A percentile compares a stretch with the other conserved stretches of the same genome.
phyloP scores from a whole-genome alignment of 2,113 vertebrate genomes.

The Macaca mulatta region DNA sequence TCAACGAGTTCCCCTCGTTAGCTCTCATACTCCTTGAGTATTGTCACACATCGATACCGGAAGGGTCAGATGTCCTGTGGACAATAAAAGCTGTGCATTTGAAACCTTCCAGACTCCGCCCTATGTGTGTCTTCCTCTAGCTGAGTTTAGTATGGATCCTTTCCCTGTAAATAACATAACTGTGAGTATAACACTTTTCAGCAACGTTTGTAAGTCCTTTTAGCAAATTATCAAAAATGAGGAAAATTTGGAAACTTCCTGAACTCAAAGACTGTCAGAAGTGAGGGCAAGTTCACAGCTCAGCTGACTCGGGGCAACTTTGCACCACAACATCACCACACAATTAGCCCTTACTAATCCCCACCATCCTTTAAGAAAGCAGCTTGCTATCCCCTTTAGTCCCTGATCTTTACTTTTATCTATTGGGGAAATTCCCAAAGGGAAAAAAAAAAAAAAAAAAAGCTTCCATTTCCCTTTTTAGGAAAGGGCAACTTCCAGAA shows the following conservation, averaged over 20 bases:
- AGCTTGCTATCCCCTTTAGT: fast-evolving
- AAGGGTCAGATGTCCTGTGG: background rate
- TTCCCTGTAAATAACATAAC: background rate
- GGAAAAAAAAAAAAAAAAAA: background rate
- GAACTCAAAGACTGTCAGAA: background rate
- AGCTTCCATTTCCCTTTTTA: background rate
- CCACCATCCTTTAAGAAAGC: background rate
- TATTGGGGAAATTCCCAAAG: background rate
- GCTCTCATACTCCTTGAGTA: background rate
- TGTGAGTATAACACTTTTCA: background rate
- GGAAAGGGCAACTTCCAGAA: background rate
- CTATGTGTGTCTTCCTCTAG: background rate
- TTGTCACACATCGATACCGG: background rate
- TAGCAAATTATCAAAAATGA: background rate
- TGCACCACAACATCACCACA: too few species aligned
- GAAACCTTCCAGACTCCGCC: background rate
- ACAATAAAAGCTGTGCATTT: background rate
- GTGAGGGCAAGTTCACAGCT: background rate
- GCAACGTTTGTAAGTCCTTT: background rate
- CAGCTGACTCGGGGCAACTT: background rate
- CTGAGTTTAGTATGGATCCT: background rate
- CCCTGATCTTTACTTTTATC: background rate
- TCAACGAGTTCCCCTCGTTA: background rate
- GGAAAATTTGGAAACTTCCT: background rate
- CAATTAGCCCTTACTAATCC: too few species aligned